A percentile compares a stretch with the other conserved stretches of the same genome.
These are phyloP conservation scores for Budorcas taxicolor DNA, from an alignment of 2,113 vertebrate genomes.

Conservation along the genomic window DNA sequence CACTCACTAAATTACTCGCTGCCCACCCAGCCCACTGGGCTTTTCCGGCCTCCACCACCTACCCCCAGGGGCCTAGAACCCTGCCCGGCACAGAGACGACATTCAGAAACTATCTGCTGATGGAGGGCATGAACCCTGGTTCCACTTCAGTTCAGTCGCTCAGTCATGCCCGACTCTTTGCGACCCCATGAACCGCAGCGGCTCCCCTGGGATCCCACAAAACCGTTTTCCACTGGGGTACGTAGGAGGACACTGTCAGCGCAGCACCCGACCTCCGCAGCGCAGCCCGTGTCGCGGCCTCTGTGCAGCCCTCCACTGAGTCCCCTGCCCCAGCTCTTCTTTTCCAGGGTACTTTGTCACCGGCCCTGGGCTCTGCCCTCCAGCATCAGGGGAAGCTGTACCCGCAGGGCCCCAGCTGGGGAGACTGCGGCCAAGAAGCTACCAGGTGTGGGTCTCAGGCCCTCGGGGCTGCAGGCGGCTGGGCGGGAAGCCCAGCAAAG, in stretches of 20 bases:
- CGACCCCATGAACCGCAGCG: too few species aligned
- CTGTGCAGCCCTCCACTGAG: not conserved
- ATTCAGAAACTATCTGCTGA: too few species aligned
- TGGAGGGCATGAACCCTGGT: not conserved
- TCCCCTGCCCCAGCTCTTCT: not conserved
- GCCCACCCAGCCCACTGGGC: not conserved
- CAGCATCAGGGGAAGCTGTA: rapidly evolving
- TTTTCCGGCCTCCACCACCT: not conserved
- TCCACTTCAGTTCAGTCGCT: not conserved
- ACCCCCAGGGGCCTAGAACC: not conserved
- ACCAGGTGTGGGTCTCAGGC: not conserved
- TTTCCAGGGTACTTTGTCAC: not conserved
- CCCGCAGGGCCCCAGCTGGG: rapidly evolving
- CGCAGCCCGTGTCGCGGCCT: rapidly evolving
- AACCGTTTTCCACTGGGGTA: rapidly evolving
- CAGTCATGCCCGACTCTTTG: too few species aligned
- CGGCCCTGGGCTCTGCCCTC: not conserved
- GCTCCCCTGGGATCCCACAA: not conserved
- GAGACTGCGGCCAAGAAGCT: not conserved
- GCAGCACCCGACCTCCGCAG: too few species aligned
- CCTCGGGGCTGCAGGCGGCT: not conserved
- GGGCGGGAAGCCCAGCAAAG: not conserved
- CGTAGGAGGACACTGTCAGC: not conserved
- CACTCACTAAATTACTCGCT: too few species aligned
- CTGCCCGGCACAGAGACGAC: rapidly evolving